Percentiles rank a stretch among this genome's conserved stretches.
Conservation (phyloP, 2,113 vertebrate genomes). For the Probosciger aterrimus region DNA sequence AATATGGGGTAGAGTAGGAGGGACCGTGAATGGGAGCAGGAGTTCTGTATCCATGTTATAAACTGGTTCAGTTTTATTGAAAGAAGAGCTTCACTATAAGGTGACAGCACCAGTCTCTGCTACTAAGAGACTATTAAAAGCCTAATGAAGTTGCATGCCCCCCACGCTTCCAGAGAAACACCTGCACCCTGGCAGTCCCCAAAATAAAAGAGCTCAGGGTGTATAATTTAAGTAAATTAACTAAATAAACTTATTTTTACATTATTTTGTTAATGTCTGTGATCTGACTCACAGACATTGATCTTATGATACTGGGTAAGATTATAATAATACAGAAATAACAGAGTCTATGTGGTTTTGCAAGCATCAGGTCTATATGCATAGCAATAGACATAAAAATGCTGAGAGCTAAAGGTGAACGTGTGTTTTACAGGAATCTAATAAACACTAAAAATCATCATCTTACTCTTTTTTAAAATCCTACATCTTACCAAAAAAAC, state of each 20-base stretch:
- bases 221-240: slow-evolving; percentile 39
- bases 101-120: neutral
- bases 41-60: neutral
- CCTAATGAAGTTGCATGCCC: neutral
- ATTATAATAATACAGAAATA: neutral
- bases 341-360: neutral
- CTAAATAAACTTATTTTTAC: slow-evolving; percentile 4
- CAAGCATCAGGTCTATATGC: neutral
- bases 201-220: slow-evolving; percentile 15
- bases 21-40: neutral
- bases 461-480: neutral
- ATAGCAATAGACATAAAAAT: neutral
- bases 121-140: slow-evolving; percentile 16
- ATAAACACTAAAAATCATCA: neutral
- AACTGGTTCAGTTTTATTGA: neutral
- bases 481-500: neutral
- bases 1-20: neutral
- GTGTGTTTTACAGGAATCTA: neutral
- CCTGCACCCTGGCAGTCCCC: neutral
- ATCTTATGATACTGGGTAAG: neutral
- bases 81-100: neutral
- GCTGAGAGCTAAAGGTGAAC: neutral
- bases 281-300: slow-evolving; percentile 28
- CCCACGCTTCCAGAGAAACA: neutral
- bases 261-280: slow-evolving; percentile 17